A percentile compares a stretch with the other conserved stretches of the same genome.
Conservation (phyloP, 1,140 invertebrate genomes). For the Ceratitis capitata region DNA sequence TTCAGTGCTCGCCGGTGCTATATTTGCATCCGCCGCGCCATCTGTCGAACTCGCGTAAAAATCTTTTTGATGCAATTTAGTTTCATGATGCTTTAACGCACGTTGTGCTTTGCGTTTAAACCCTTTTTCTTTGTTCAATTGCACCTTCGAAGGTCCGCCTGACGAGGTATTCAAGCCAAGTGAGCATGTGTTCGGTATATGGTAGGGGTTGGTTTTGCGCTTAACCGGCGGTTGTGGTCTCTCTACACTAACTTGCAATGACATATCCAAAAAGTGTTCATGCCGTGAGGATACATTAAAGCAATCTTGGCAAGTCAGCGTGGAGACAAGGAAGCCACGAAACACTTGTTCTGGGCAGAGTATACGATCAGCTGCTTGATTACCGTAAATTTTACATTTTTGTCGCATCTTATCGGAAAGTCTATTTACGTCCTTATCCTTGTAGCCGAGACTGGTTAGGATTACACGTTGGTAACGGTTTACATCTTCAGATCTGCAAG, state of each 20-base stretch:
- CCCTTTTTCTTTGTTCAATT: conserved; percentile 75
- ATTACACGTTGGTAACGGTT: conserved; percentile 82
- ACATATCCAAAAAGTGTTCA: conserved; percentile 95
- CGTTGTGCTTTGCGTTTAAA: conserved; percentile 69
- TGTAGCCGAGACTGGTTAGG: conserved; percentile 75
- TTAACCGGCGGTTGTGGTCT: conserved; percentile 73
- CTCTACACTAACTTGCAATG: conserved; percentile 83
- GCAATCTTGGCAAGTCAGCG: conserved; percentile 89
- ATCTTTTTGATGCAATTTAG: conserved; percentile 29
- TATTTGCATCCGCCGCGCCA: neutral
- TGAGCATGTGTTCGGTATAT: conserved; percentile 41
- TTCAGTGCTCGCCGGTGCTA: neutral
- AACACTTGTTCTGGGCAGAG: conserved; percentile 86
- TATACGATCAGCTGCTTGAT: conserved; percentile 82
- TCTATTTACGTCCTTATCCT: conserved; percentile 74
- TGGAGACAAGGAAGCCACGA: conserved; percentile 89
- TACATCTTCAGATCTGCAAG: conserved; percentile 71
- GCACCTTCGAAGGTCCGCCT: conserved; percentile 71
- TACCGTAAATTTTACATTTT: conserved; percentile 83
- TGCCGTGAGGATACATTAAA: conserved; percentile 83
- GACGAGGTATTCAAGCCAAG: conserved; percentile 53
- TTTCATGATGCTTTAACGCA: conserved; percentile 56
- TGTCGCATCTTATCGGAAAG: conserved; percentile 79
- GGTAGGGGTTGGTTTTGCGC: conserved; percentile 67
- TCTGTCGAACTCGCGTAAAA: neutral